Base-by-base conservation (phyloP, 2,888 invertebrate species). In the Patella depressa region DNA sequence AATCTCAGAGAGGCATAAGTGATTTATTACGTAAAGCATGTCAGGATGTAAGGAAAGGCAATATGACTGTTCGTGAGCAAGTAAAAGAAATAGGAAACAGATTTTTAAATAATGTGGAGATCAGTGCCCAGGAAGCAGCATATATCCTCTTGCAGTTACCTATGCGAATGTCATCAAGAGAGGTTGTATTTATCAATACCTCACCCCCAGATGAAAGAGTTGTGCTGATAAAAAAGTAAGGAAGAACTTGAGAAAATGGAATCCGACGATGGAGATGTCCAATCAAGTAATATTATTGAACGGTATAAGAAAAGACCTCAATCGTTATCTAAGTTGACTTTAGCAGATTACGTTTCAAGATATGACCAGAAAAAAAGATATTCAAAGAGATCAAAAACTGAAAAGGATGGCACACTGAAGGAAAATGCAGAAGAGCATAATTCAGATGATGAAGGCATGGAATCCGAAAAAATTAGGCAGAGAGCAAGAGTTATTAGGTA, bases 71-170 rank as follows among this genome's bases (percentile, higher is more conserved):
- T 1, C 77, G 76, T 59, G 71, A 82, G 24, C 83, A 85, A 59
- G 74, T 87, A 3, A 75, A 77, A 45, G 17, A 17, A 2, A 76
- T 88, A 34, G 86, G 82, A 45, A 85, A 85, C 12, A n/a, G 24
- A 19, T 65, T 65, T 65, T 19, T 65, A 11, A 65, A 65, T 19
- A 65, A 65, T 65, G 82, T 81, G 1, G 86, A 88, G 79, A 80
- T 88, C 4, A 80, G 82, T 73, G 86, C 87, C 3, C 87, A 88
- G 75, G 87, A 88, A 77, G 85, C 86, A 70, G 83, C 76, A 4
- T 86, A 83, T 78, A 75, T 83, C 9, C 54, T 83, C 3, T 77
- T 88, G n/a, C 78, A 79, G n/a, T 73, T 88, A 75, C 83, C 85
- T 19, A 78, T 88, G 76, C 82, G 77, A 70, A 72, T 71, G 19